These are phyloP conservation scores for Gymnobelideus leadbeateri DNA, from an alignment of 2,113 vertebrate species.

Conservation along the genomic window DNA sequence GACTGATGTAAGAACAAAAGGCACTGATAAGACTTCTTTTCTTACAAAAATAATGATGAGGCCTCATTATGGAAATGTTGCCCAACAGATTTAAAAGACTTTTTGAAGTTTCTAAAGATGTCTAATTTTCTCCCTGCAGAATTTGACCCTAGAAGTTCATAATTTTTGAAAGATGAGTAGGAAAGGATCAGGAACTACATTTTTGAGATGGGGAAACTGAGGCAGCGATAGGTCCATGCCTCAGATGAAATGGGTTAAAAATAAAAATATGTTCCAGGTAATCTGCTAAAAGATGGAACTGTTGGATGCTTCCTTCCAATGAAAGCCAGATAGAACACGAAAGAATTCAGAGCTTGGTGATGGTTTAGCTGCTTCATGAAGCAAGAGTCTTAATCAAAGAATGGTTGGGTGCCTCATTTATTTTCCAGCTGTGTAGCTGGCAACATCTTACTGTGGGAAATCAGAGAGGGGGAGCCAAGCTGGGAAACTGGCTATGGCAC, in stretches of 20 bases:
- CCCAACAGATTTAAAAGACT: neutral
- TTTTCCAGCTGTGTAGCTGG: neutral
- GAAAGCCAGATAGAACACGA: neutral
- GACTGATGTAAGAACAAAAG: neutral
- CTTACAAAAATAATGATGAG: neutral
- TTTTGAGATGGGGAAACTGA: neutral
- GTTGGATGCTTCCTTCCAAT: neutral
- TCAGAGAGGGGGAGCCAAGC: neutral
- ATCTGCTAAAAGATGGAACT: neutral
- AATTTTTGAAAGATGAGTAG: neutral
- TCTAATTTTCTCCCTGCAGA: neutral
- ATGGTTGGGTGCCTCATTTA: neutral
- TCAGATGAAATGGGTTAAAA: too few relatives aligned
- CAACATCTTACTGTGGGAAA: neutral
- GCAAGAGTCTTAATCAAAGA: neutral
- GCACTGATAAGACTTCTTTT: neutral
- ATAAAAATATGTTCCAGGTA: fast-evolving
- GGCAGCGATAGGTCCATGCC: fast-evolving
- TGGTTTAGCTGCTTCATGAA: neutral
- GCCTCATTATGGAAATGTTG: neutral
- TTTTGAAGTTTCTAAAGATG: neutral
- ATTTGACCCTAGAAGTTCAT: neutral
- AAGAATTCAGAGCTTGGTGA: fast-evolving
- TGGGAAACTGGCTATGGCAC: too few relatives aligned
- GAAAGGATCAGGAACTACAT: neutral